Percentiles rank a stretch among this genome's conserved stretches.
These are phyloP conservation scores for Corapipo altera DNA, from an alignment of 2,113 vertebrate genomes.

Conservation along the genomic window DNA sequence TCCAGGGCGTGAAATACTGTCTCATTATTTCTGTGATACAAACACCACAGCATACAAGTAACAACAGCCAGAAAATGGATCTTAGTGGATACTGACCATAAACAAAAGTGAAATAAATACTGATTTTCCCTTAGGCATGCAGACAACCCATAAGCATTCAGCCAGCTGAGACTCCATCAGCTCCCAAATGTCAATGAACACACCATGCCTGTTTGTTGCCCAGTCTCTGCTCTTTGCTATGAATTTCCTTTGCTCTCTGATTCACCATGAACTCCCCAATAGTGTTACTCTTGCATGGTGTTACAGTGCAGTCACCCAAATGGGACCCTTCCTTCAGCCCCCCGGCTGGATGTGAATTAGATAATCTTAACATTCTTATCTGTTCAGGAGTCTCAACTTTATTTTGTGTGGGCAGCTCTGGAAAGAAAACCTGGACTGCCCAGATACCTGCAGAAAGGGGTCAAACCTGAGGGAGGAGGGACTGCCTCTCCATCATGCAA, in stretches of 20 bases:
- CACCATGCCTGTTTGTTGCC: background rate
- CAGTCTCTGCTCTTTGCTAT: background rate
- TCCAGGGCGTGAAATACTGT: constrained; percentile 1
- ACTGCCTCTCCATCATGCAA: background rate
- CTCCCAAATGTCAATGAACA: background rate
- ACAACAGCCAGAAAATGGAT: constrained; percentile 1
- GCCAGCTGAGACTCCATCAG: background rate
- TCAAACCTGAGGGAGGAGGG: background rate
- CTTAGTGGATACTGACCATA: background rate
- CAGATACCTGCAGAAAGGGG: background rate
- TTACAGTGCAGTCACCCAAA: background rate
- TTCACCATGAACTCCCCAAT: background rate
- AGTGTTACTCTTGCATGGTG: accelerated
- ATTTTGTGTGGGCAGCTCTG: background rate
- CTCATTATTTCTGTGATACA: background rate
- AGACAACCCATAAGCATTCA: background rate
- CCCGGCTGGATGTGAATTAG: background rate
- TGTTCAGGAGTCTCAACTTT: background rate
- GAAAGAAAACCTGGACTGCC: background rate
- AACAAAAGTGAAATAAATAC: constrained; percentile 21
- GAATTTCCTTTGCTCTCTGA: background rate
- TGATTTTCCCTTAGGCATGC: constrained; percentile 9
- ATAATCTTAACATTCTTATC: background rate
- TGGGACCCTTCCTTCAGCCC: background rate
- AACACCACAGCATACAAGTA: background rate